Percentiles rank a stretch among this genome's conserved stretches.
Conservation (phyloP, 2,113 vertebrate genomes). For the Indicator indicator region DNA sequence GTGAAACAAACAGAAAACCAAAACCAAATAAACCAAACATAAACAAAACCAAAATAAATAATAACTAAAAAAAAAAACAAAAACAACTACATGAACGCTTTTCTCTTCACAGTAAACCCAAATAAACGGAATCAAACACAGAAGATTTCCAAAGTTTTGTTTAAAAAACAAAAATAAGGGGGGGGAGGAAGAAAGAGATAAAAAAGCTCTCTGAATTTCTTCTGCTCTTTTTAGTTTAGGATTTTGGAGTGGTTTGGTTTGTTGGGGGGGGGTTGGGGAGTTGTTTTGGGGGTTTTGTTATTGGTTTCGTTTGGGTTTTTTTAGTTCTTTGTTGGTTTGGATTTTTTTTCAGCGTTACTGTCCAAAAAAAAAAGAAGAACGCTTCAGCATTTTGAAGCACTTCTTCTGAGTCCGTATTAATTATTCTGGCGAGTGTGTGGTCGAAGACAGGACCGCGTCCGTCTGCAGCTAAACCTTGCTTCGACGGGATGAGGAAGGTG, state of each 20-base stretch:
- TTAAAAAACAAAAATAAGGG: too few relatives aligned
- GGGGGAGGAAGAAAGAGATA: too few relatives aligned
- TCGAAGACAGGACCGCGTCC: neutral
- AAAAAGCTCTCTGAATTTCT: neutral
- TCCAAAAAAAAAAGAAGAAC: neutral
- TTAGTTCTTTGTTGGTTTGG: too few relatives aligned
- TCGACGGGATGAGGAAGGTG: neutral
- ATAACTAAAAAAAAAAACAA: neutral
- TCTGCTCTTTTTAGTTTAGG: rapidly evolving
- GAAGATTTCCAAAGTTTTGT: neutral
- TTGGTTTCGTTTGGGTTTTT: neutral
- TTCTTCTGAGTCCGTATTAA: neutral
- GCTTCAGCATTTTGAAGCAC: neutral
- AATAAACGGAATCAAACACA: neutral
- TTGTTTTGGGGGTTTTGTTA: neutral
- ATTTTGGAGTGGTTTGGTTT: neutral
- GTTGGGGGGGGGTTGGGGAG: too few relatives aligned
- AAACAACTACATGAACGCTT: neutral
- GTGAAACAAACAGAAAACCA: too few relatives aligned
- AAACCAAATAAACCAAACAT: too few relatives aligned
- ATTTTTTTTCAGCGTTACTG: neutral
- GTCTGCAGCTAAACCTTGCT: neutral
- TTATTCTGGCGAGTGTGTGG: neutral
- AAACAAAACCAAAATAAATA: too few relatives aligned
- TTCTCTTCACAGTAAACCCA: neutral